Evolutionary conservation across 64 coral and sea anemone species (phyloP).

Genomic region (Anthopleura sola): DNA sequence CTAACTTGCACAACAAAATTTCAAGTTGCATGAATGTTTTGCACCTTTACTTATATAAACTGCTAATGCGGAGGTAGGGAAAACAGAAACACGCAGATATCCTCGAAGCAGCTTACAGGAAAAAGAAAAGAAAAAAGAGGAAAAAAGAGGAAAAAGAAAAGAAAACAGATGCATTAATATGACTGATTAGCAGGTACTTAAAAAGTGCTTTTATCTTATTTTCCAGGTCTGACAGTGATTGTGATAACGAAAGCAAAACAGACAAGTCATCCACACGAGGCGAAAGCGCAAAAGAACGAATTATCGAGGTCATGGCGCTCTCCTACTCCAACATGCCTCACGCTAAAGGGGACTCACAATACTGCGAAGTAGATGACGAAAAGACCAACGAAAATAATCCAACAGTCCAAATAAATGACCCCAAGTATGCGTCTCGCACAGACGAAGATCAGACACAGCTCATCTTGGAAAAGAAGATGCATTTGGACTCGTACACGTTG

Average conservation of each 20-base stretch:
- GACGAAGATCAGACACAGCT: not conserved
- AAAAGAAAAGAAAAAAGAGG: too few species aligned
- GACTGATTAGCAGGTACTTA: too few species aligned
- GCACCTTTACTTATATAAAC: too few species aligned
- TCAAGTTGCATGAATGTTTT: too few species aligned
- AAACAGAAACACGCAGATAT: too few species aligned
- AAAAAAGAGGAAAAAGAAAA: too few species aligned
- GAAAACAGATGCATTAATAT: too few species aligned
- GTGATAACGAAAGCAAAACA: not conserved
- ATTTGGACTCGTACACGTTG: constrained; percentile 32
- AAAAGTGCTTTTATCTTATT: not conserved
- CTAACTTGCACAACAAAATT: too few species aligned
- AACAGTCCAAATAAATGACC: not conserved
- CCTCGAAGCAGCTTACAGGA: too few species aligned
- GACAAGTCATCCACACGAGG: not conserved
- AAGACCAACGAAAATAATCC: not conserved
- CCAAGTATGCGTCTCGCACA: not conserved
- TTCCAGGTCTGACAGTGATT: not conserved
- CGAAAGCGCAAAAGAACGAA: constrained; percentile 16
- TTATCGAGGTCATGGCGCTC: constrained; percentile 60
- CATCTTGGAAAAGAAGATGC: constrained; percentile 24
- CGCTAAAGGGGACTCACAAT: constrained; percentile 36
- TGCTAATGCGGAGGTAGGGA: too few species aligned
- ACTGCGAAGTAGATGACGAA: constrained; percentile 42
- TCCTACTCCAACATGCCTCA: constrained; percentile 69